These are phyloP conservation scores for Graphium colonna DNA, from an alignment of 2,888 invertebrate genomes.

Conservation along the genomic window DNA sequence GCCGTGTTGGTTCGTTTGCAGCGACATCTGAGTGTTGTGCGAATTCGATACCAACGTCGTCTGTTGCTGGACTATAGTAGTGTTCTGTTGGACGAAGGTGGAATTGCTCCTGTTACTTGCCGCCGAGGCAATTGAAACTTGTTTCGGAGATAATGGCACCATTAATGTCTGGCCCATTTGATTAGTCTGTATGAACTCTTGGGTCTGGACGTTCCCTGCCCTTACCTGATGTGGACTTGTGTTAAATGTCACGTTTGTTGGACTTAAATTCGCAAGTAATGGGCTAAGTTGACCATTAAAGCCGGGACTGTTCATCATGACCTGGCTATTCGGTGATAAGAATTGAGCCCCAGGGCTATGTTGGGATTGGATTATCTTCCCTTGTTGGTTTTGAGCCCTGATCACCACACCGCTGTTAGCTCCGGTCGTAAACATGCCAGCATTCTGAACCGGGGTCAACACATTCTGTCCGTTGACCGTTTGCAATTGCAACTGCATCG, in stretches of 20 bases:
- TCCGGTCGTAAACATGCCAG: constrained; percentile 82
- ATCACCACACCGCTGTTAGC: constrained; percentile 89
- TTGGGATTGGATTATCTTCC: constrained; percentile 84
- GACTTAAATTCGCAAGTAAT: constrained; percentile 86
- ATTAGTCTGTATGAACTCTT: constrained; percentile 86
- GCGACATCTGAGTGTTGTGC: constrained; percentile 62
- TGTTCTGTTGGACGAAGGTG: constrained; percentile 91
- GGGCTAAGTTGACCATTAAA: constrained; percentile 90
- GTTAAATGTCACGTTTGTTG: constrained; percentile 83
- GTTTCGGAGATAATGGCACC: constrained; percentile 84
- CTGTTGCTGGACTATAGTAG: constrained; percentile 91
- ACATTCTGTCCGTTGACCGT: constrained; percentile 90
- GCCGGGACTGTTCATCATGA: constrained; percentile 86
- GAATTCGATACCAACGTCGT: constrained; percentile 88
- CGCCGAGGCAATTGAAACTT: constrained; percentile 73
- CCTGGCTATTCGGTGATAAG: constrained; percentile 87
- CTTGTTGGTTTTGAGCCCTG: constrained; percentile 85
- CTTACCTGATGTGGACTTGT: constrained; percentile 74
- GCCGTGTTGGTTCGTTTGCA: constrained; percentile 46
- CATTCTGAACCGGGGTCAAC: constrained; percentile 85
- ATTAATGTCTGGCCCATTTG: constrained; percentile 85
- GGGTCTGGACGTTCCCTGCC: constrained; percentile 80
- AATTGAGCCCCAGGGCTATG: constrained; percentile 86
- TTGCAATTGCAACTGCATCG: constrained; percentile 88
- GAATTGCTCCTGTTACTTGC: constrained; percentile 81